phyloP scores from a whole-genome alignment of 2,113 vertebrate species.

The Scartelaos histophorus region DNA sequence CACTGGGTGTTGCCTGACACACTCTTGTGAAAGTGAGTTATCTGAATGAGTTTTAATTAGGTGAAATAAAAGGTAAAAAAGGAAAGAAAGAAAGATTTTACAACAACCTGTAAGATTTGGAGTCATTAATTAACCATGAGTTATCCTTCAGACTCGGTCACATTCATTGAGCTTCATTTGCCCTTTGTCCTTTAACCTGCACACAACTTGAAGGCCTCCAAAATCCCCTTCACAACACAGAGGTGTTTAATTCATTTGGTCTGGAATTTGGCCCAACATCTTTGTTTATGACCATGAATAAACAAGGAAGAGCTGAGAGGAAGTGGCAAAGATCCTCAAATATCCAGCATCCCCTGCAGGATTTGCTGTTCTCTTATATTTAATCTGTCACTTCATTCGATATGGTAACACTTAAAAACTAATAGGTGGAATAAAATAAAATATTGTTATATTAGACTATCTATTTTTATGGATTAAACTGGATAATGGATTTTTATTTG shows the following conservation, averaged over 20 bases:
- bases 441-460: no score
- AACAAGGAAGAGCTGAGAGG: slow-evolving; percentile 16
- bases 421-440: background rate
- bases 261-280: background rate
- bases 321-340: background rate
- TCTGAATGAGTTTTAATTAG: no score
- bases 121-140: no score
- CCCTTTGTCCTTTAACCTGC: background rate
- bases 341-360: background rate
- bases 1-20: no score
- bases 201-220: slow-evolving; percentile 1
- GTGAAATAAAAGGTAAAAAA: no score
- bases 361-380: background rate
- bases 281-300: slow-evolving; percentile 38
- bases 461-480: no score
- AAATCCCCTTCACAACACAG: slow-evolving; percentile 23
- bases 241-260: slow-evolving; percentile 2
- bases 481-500: no score
- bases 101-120: no score
- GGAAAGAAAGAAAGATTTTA: no score
- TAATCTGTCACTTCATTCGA: background rate
- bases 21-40: no score
- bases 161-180: no score
- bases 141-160: no score
- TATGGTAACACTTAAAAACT: background rate